Percentiles rank a stretch among this genome's conserved stretches.
These are phyloP conservation scores for Temnothorax ravouxi DNA, from an alignment of 2,888 invertebrate genomes.

Conservation along the genomic window DNA sequence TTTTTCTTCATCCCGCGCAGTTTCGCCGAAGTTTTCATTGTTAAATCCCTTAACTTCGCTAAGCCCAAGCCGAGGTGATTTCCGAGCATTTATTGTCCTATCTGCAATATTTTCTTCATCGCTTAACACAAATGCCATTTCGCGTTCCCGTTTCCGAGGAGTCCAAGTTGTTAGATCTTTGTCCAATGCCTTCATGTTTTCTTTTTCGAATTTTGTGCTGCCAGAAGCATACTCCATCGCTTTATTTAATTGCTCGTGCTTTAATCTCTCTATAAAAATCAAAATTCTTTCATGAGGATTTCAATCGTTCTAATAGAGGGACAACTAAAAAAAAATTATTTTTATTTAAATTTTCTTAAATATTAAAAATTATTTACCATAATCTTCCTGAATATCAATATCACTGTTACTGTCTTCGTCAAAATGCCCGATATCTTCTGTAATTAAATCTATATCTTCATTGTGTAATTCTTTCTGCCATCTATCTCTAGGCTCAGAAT, in stretches of 20 bases:
- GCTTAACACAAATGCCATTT: constrained; percentile 12
- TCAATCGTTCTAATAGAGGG: not conserved
- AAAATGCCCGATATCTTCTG: constrained; percentile 71
- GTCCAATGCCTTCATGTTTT: constrained; percentile 54
- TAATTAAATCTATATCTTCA: constrained; percentile 65
- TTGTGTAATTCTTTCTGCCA: constrained; percentile 42
- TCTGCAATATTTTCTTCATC: constrained; percentile 39
- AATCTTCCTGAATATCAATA: constrained; percentile 45
- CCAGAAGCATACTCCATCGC: not conserved
- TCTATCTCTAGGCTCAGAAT: not conserved
- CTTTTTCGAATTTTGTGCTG: constrained; percentile 61
- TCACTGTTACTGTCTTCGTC: constrained; percentile 70
- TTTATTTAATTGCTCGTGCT: constrained; percentile 16
- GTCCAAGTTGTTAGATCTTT: constrained; percentile 34
- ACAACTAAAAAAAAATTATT: not conserved
- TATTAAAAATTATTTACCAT: constrained; percentile 63
- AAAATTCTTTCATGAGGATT: constrained; percentile 7
- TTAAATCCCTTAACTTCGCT: constrained; percentile 53
- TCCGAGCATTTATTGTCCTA: constrained; percentile 46
- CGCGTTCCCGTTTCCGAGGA: constrained; percentile 57
- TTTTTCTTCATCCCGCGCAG: not conserved
- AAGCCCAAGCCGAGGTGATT: not conserved
- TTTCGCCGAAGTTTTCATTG: constrained; percentile 40
- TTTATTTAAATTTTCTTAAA: not conserved
- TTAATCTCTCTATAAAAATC: constrained; percentile 57